phyloP scores from a whole-genome alignment of 1,140 invertebrate genomes.

The Lineus longissimus region DNA sequence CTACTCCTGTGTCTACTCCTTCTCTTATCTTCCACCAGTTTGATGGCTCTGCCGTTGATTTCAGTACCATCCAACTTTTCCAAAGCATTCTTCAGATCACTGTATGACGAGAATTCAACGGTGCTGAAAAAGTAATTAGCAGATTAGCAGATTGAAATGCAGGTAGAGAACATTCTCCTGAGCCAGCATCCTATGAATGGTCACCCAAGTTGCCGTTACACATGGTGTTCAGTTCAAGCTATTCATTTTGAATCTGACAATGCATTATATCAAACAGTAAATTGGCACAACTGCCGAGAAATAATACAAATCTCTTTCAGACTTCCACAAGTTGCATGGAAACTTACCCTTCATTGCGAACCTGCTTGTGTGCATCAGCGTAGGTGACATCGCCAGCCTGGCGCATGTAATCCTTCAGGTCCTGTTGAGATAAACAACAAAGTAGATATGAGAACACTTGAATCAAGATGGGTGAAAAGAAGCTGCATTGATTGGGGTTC shows the following conservation, averaged over 20 bases:
- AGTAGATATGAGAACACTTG: constrained; percentile 54
- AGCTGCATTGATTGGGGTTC: background rate
- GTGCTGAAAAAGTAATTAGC: constrained; percentile 33
- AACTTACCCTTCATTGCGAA: constrained; percentile 95
- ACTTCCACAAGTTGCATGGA: too few relatives aligned
- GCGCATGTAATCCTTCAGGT: constrained; percentile 99
- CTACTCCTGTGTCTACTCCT: constrained; percentile 56
- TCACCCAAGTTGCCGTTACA: too few relatives aligned
- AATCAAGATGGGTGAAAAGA: background rate
- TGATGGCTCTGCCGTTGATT: constrained; percentile 71
- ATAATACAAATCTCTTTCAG: too few relatives aligned
- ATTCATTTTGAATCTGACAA: too few relatives aligned
- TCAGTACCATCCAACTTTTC: constrained; percentile 96
- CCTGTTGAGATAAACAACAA: constrained; percentile 59
- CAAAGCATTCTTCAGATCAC: constrained; percentile 92
- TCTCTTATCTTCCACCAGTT: constrained; percentile 80
- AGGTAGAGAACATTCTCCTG: too few relatives aligned
- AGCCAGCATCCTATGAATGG: too few relatives aligned
- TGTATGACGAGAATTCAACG: constrained; percentile 54
- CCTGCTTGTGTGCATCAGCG: constrained; percentile 96
- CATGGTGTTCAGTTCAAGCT: background rate
- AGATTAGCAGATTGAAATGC: too few relatives aligned
- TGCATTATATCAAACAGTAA: background rate
- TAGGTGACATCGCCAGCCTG: constrained; percentile 98
- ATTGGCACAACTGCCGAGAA: too few relatives aligned